A percentile compares a stretch with the other conserved stretches of the same genome.
These are phyloP conservation scores for Agriopis aurantiaria DNA, from an alignment of 2,888 invertebrate genomes.

Conservation along the genomic window DNA sequence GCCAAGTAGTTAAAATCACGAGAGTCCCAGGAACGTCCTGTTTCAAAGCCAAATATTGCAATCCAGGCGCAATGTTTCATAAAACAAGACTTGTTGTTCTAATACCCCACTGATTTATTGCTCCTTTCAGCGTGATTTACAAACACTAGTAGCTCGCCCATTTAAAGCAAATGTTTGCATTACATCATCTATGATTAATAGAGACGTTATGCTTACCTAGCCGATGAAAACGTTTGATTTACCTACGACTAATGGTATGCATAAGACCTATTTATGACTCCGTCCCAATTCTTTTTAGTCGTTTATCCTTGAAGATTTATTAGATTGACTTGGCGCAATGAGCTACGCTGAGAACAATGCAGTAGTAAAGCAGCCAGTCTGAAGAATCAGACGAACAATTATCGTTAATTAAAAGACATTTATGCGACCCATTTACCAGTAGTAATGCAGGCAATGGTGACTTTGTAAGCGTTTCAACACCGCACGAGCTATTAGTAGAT, in stretches of 20 bases:
- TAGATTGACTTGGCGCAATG: slow-evolving; percentile 11
- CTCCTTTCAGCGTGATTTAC: slow-evolving; percentile 27
- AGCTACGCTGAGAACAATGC: slow-evolving; percentile 9
- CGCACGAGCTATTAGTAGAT: slow-evolving; percentile 49
- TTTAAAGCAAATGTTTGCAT: slow-evolving; percentile 12
- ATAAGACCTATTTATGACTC: slow-evolving; percentile 9
- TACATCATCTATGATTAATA: slow-evolving; percentile 15
- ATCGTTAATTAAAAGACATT: slow-evolving; percentile 19
- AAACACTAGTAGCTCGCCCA: slow-evolving; percentile 11
- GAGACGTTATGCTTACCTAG: neutral
- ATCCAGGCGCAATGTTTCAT: slow-evolving; percentile 23
- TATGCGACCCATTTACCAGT: slow-evolving; percentile 21
- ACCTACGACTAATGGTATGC: neutral
- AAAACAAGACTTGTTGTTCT: slow-evolving; percentile 36
- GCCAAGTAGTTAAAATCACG: slow-evolving; percentile 56
- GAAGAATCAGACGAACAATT: slow-evolving; percentile 3
- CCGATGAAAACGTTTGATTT: neutral
- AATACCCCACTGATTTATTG: slow-evolving; percentile 23
- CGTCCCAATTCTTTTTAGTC: slow-evolving; percentile 19
- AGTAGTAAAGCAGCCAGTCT: neutral
- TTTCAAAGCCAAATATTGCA: slow-evolving; percentile 51
- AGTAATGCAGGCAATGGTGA: slow-evolving; percentile 17
- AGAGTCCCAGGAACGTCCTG: slow-evolving; percentile 40
- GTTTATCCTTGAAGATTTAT: slow-evolving; percentile 11
- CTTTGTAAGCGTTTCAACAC: slow-evolving; percentile 24